Base-by-base conservation (phyloP, 2,113 vertebrate genomes). In the Dicerorhinus sumatrensis region DNA sequence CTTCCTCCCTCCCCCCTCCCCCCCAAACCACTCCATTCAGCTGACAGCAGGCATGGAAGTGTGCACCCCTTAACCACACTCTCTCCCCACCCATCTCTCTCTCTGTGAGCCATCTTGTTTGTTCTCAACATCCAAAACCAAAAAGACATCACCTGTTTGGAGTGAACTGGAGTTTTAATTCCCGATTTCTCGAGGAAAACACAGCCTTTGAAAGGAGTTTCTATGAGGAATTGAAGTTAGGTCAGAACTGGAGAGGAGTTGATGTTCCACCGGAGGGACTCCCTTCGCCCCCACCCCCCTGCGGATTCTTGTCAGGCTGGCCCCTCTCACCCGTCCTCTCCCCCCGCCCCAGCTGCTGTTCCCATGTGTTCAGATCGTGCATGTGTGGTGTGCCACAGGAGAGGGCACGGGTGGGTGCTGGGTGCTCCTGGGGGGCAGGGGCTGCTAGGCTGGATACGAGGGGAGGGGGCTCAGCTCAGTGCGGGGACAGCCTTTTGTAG, bases 121-220 rank as follows among this genome's bases (percentile, higher is more conserved):
- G 85, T 94, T 7, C 23, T 67, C 54, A 96, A 48, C 18, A 73
- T 84, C 21, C 75, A 54, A 69, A 56, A 70, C 29, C 46, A 58
- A 76, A 91, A 58, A 8, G n/a, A 63, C 4, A 63, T 12, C 25
- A 81, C 94, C 94, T 62, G 20, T 86, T 48, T 17, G 87, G n/a
- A 67, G 11, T 1, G 5, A 97, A 33, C 81, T 96, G 97, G 27
- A 96, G 83, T 65, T 42, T 58, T 31, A 97, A 76, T 69, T 96
- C 25, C 62, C 65, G 77, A 56, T 73, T 89, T 91, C n/a, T 75
- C 0, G 21, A 85, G 84, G 73, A 88, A 85, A 98, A 94, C 5
- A 27, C 17, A 42, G 90, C 92, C 8, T 62, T 39, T 0, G 83
- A 83, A 60, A 72, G 67, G 33, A 92, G 93, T 69, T 63, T 76